Evolutionary conservation across 1,140 invertebrate genomes (phyloP).

Genomic region (Orussus abietinus): DNA sequence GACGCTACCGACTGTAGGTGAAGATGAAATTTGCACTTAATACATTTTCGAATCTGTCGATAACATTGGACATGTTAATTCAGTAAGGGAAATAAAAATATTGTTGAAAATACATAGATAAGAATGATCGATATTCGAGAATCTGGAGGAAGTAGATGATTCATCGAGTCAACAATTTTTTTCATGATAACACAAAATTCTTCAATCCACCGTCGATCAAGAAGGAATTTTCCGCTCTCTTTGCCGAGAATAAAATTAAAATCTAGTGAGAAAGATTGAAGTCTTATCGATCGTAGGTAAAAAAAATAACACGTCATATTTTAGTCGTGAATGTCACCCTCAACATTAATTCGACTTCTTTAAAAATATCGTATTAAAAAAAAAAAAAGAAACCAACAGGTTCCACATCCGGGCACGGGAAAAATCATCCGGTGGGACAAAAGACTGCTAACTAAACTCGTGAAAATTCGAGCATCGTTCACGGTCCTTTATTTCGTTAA

Average conservation of each 20-base stretch:
- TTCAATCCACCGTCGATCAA: background rate
- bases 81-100: too few relatives aligned
- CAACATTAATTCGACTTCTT: background rate
- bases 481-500: constrained; percentile 41
- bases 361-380: background rate
- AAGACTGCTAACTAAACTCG: too few relatives aligned
- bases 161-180: constrained; percentile 10
- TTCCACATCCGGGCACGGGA: too few relatives aligned
- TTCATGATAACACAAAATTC: background rate
- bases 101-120: too few relatives aligned
- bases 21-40: too few relatives aligned
- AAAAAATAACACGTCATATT: constrained; percentile 9
- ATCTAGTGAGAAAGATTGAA: constrained; percentile 12
- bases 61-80: too few relatives aligned
- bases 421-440: too few relatives aligned
- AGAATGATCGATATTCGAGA: too few relatives aligned
- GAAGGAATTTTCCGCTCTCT: constrained; percentile 14
- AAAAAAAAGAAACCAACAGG: constrained; percentile 2
- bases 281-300: background rate
- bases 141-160: too few relatives aligned
- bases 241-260: constrained; percentile 13
- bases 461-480: constrained; percentile 23
- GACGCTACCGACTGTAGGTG: too few relatives aligned
- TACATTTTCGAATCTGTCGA: too few relatives aligned
- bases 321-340: constrained; percentile 12